Evolutionary conservation across 2,888 invertebrate species (phyloP), one percentile per base, ranked within the genome.

Genomic region (Zaprionus obscuricornis): DNA sequence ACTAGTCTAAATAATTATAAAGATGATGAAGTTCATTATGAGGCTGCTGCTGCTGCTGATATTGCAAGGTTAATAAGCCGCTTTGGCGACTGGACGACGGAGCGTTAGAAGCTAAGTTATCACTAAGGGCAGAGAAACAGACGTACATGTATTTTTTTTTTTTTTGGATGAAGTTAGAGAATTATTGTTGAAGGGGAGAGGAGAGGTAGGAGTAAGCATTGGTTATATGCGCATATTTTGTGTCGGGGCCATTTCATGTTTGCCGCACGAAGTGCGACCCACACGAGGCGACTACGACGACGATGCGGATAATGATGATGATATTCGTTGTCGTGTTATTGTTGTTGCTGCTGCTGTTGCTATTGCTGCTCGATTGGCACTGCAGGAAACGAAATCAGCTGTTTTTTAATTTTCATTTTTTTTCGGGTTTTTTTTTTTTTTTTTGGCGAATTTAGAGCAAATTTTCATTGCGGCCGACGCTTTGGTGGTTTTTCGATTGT

Each of bases 361-460:
- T 72, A 74, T n/a, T n/a, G n/a, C n/a, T n/a, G n/a, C n/a, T 70
- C 72, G 77, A 76, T 79, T 82, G 74, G 66, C 58, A 51, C 50
- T 62, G 72, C 77, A 85, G 84, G 86, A 85, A 82, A 72, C 71
- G 5, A 29, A 29, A 8, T 3, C n/a, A 5, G 31, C 17, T n/a
- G n/a, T n/a, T n/a, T n/a, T n/a, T n/a, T n/a, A n/a, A n/a, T n/a
- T n/a, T n/a, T n/a, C n/a, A n/a, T n/a, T n/a, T n/a, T n/a, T n/a
- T n/a, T n/a, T n/a, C n/a, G n/a, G n/a, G n/a, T n/a, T n/a, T n/a
- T n/a, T n/a, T n/a, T n/a, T n/a, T n/a, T n/a, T n/a, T n/a, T 86
- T 82, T 82, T 78, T 82, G 78, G 84, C 86, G 74, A 82, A 82
- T 82, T 69, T 82, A 82, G 82, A 82, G 82, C 82, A 86, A 84